Percentiles rank a stretch among this genome's conserved stretches.
Evolutionary conservation across 1,140 invertebrate species (phyloP).

Genomic region (Drosophila jambulina): DNA sequence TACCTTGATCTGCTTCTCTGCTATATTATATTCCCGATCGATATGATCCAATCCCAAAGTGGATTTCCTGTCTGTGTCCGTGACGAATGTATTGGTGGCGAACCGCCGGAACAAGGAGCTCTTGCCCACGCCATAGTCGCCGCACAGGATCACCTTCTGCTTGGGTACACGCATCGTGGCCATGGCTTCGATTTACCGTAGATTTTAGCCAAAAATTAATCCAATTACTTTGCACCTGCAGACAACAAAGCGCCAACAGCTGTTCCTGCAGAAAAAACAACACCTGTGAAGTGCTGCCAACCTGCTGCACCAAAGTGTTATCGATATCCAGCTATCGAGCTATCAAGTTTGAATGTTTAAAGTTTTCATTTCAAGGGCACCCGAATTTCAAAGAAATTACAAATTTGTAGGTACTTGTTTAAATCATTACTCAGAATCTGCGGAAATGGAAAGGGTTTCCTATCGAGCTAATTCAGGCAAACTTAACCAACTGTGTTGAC

Average conservation of each 20-base stretch:
- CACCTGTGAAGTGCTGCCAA: background rate
- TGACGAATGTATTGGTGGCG: constrained; percentile 94
- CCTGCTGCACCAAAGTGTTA: background rate
- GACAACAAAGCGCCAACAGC: constrained; percentile 61
- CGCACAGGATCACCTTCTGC: constrained; percentile 97
- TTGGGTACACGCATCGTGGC: constrained; percentile 93
- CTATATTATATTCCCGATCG: constrained; percentile 91
- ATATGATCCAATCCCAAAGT: constrained; percentile 96
- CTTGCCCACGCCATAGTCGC: constrained; percentile 98
- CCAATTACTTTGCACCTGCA: constrained; percentile 58
- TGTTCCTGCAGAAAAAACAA: constrained; percentile 31
- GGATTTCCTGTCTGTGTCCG: constrained; percentile 92
- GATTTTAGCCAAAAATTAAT: constrained; percentile 49
- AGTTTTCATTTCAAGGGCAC: background rate
- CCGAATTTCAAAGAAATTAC: background rate
- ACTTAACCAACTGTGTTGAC: background rate
- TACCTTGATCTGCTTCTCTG: constrained; percentile 92
- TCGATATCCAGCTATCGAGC: constrained; percentile 4
- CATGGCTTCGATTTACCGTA: constrained; percentile 86
- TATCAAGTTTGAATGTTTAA: constrained; percentile 16
- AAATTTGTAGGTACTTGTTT: background rate
- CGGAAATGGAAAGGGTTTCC: background rate
- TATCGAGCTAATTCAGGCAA: background rate
- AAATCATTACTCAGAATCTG: background rate
- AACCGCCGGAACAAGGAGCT: constrained; percentile 96